phyloP scores from a whole-genome alignment of 2,113 vertebrate species.

The Formicarius rufipectus region DNA sequence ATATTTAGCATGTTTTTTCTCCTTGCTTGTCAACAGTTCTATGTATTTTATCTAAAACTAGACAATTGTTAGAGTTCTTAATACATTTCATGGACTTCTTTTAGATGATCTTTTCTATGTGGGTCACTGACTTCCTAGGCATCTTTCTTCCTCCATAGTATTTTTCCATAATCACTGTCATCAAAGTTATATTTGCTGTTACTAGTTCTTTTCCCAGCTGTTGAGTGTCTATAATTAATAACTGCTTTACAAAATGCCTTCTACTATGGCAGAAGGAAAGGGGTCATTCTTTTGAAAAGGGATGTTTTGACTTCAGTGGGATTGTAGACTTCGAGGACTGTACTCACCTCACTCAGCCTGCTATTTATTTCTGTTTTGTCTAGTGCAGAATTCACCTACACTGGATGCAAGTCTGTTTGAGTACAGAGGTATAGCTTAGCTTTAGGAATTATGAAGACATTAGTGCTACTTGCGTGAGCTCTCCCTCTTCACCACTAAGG shows the following conservation, averaged over 20 bases:
- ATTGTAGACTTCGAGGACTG: not conserved
- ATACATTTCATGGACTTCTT: not conserved
- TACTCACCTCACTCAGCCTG: not conserved
- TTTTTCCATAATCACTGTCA: constrained; percentile 31
- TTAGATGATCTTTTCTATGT: not conserved
- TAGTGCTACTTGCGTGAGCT: not conserved
- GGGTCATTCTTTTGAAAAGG: not conserved
- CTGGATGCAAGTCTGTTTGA: not conserved
- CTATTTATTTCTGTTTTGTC: not conserved
- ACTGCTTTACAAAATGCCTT: constrained; percentile 10
- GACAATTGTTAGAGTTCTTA: not conserved
- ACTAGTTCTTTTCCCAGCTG: constrained; percentile 33
- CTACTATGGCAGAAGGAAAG: not conserved
- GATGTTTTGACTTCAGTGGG: not conserved
- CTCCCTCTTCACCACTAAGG: not conserved
- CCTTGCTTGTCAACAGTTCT: not conserved
- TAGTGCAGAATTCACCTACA: not conserved
- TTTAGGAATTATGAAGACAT: not conserved
- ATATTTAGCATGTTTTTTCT: not conserved
- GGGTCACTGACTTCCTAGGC: not conserved
- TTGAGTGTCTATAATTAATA: constrained; percentile 48
- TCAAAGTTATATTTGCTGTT: constrained; percentile 36
- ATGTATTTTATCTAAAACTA: not conserved
- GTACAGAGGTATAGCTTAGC: not conserved
- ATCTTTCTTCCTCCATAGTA: constrained; percentile 13